Conservation (phyloP, 2,113 vertebrate genomes). For the Corvus cornix region DNA sequence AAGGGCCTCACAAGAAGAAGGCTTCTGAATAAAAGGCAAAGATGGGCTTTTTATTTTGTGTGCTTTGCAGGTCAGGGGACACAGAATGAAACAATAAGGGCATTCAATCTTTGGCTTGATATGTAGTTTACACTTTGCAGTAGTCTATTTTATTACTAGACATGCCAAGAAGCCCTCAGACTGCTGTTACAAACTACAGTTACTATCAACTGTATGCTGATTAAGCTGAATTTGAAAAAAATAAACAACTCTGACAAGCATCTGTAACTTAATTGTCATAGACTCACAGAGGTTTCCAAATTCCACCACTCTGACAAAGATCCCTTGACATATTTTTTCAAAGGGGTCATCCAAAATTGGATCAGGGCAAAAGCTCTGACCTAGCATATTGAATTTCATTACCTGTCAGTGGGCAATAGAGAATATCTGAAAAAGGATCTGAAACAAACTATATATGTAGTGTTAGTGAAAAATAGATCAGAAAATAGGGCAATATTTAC, state of each 20-base stretch:
- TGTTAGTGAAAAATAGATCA: background rate
- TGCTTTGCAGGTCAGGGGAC: background rate
- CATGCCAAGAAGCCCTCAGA: background rate
- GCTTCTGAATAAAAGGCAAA: background rate
- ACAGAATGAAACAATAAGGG: background rate
- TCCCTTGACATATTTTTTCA: background rate
- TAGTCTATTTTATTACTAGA: background rate
- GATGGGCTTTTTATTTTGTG: background rate
- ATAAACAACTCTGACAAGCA: background rate
- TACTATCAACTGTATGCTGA: background rate
- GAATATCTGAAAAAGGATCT: background rate
- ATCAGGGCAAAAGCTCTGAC: background rate
- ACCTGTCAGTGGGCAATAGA: background rate
- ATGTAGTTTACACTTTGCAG: background rate
- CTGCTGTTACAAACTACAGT: background rate
- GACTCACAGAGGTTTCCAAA: background rate
- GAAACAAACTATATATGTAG: background rate
- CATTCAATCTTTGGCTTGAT: background rate
- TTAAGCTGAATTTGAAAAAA: background rate
- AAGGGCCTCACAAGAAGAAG: background rate
- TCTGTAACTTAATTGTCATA: background rate
- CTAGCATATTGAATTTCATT: background rate
- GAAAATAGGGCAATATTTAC: background rate
- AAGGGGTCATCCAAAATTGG: background rate
- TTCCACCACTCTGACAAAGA: background rate